Conservation (phyloP, 2,888 invertebrate genomes). For the Escarpia spicata region DNA sequence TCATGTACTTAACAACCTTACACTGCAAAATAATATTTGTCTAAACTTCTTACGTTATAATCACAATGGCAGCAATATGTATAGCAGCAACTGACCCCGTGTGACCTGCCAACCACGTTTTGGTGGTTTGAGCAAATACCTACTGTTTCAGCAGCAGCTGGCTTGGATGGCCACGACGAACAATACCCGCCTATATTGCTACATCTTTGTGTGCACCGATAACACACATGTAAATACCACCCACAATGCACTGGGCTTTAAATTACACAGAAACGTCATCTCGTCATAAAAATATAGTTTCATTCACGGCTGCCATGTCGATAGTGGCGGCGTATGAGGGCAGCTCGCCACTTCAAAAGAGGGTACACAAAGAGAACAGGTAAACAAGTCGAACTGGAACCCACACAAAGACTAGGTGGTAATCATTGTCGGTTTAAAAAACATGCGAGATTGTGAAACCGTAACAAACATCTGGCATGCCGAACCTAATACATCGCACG, state of each 20-base stretch:
- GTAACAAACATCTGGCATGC: neutral
- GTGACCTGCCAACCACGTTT: conserved; percentile 6
- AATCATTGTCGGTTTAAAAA: neutral
- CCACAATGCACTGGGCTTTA: neutral
- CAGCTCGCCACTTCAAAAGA: neutral
- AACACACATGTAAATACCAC: neutral
- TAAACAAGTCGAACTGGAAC: neutral
- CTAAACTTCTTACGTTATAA: neutral
- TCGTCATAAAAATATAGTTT: conserved; percentile 11
- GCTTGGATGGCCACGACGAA: neutral
- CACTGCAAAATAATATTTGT: conserved; percentile 9
- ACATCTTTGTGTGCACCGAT: neutral
- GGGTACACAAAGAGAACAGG: neutral
- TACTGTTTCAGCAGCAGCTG: neutral
- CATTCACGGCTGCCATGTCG: conserved; percentile 16
- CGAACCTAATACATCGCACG: neutral
- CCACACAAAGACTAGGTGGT: conserved; percentile 4
- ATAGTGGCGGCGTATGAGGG: neutral
- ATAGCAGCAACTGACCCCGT: neutral
- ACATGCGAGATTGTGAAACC: neutral
- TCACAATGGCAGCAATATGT: neutral
- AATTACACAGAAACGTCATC: neutral
- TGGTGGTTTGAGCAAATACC: conserved; percentile 16
- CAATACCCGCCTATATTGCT: conserved; percentile 13
- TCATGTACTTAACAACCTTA: neutral